Percentiles rank a stretch among this genome's conserved stretches.
Evolutionary conservation across 2,113 vertebrate genomes (phyloP).

Genomic region (Macquaria ambigua): DNA sequence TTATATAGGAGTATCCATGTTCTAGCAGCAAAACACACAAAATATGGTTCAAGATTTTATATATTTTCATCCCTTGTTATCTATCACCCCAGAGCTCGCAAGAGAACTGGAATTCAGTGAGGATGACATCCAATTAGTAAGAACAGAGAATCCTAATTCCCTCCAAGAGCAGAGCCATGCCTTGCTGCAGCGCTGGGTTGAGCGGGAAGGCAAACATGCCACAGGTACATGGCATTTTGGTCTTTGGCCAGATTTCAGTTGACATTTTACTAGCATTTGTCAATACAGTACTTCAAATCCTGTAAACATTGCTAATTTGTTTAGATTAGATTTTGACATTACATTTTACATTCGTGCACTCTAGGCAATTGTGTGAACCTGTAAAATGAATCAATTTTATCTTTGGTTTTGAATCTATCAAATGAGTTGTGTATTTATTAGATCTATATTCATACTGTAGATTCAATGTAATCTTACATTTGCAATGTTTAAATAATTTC

Average conservation of each 20-base stretch:
- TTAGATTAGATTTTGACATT: neutral
- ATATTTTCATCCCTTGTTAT: neutral
- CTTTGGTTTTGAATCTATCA: neutral
- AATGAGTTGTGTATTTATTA: neutral
- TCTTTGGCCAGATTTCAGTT: constrained; percentile 3
- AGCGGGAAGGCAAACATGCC: constrained; percentile 93
- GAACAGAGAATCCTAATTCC: constrained; percentile 95
- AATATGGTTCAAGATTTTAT: neutral
- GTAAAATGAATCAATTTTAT: neutral
- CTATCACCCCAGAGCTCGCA: constrained; percentile 88
- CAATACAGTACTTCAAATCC: neutral
- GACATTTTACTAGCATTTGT: neutral
- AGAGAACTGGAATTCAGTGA: constrained; percentile 97
- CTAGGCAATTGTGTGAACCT: neutral
- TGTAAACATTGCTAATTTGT: neutral
- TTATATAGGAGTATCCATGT: neutral
- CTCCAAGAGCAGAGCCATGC: constrained; percentile 97
- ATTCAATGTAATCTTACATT: constrained; percentile 23
- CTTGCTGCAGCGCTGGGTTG: constrained; percentile 94
- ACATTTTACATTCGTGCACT: neutral
- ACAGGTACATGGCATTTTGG: constrained; percentile 86
- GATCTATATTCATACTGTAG: neutral
- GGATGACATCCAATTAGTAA: constrained; percentile 93
- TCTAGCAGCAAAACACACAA: neutral
- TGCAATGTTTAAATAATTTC: neutral